Percentiles rank a stretch among this genome's conserved stretches.
phyloP scores from a whole-genome alignment of 2,797 vertebrate genomes.

The Dipus sagitta region DNA sequence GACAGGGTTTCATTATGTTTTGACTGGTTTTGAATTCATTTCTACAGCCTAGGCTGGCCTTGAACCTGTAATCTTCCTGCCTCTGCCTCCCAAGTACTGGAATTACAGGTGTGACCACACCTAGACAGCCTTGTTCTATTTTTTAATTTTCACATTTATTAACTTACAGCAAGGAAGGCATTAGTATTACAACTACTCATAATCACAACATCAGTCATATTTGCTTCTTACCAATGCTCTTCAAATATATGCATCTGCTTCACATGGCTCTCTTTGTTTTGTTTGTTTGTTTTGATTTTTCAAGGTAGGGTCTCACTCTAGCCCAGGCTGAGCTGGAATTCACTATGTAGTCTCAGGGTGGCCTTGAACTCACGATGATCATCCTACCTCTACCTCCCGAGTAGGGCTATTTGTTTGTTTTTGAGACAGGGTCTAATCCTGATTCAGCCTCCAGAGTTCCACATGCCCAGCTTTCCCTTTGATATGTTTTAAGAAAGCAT shows the following conservation, averaged over 20 bases:
- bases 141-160: background rate
- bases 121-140: too few relatives aligned
- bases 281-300: background rate
- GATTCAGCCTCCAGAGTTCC: background rate
- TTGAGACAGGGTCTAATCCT: too few relatives aligned
- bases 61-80: background rate
- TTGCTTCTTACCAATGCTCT: slow-evolving; percentile 13
- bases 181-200: slow-evolving; percentile 2
- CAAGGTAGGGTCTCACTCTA: background rate
- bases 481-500: slow-evolving; percentile 25
- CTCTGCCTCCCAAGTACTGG: background rate
- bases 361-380: background rate
- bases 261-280: slow-evolving; percentile 27
- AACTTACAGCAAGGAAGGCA: background rate
- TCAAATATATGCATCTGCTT: slow-evolving; percentile 2
- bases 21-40: too few relatives aligned
- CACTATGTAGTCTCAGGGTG: background rate
- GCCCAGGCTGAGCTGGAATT: background rate
- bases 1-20: too few relatives aligned
- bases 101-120: too few relatives aligned
- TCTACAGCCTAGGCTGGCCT: background rate
- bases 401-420: too few relatives aligned
- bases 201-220: slow-evolving; percentile 48
- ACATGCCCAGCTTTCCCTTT: background rate
- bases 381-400: too few relatives aligned